Conservation (phyloP, 2,113 vertebrate species). For the Lepus americanus region DNA sequence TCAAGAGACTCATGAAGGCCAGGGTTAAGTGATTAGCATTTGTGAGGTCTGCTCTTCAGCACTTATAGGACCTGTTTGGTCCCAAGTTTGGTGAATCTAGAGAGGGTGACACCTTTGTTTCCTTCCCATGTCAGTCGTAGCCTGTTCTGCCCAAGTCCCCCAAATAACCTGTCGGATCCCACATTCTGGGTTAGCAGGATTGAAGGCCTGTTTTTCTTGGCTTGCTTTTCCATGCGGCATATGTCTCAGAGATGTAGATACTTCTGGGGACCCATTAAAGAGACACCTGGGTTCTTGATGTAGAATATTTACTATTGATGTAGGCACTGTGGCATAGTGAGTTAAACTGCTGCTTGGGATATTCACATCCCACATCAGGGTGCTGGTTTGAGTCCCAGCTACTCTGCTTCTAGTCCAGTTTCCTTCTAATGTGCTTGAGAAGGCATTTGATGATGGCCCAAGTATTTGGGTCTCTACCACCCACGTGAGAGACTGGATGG, state of each 20-base stretch:
- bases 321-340: too few species aligned
- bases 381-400: too few species aligned
- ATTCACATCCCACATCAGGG: too few species aligned
- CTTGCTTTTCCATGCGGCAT: neutral
- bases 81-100: neutral
- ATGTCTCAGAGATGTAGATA: slow-evolving; percentile 21
- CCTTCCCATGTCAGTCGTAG: neutral
- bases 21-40: neutral
- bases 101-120: neutral
- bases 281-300: slow-evolving; percentile 31
- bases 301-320: slow-evolving; percentile 17
- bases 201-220: neutral
- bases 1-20: neutral
- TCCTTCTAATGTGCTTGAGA: too few species aligned
- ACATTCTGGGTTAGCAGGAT: neutral
- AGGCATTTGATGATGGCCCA: too few species aligned
- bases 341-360: too few species aligned
- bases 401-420: too few species aligned
- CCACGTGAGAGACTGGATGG: too few species aligned
- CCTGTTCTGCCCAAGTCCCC: neutral
- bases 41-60: neutral
- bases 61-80: neutral
- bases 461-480: too few species aligned
- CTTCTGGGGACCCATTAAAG: slow-evolving; percentile 55
- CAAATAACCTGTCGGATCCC: neutral